Evolutionary conservation across 2,113 vertebrate genomes (phyloP).

Genomic region (Pitta sordida): DNA sequence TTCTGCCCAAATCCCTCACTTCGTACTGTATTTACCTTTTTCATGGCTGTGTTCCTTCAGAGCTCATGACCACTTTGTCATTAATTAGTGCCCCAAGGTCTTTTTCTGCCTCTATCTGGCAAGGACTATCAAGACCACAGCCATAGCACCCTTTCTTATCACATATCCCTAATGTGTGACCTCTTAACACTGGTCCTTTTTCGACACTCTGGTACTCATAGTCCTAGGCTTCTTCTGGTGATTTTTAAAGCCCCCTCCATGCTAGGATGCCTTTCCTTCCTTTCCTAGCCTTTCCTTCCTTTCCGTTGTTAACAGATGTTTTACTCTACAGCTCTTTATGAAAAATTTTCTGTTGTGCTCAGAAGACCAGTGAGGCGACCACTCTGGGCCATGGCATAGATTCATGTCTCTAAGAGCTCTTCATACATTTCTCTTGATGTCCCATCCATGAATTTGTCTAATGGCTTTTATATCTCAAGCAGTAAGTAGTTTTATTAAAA

Average conservation of each 20-base stretch:
- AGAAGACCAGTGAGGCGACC: neutral
- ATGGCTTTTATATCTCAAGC: neutral
- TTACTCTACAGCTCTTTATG: neutral
- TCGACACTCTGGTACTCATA: neutral
- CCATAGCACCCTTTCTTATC: neutral
- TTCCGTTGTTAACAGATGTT: neutral
- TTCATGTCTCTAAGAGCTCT: neutral
- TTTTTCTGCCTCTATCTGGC: neutral
- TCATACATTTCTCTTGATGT: neutral
- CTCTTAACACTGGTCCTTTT: neutral
- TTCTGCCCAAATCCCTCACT: neutral
- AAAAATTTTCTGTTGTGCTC: neutral
- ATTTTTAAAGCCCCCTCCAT: neutral
- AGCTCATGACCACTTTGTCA: neutral
- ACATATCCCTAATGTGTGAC: fast-evolving
- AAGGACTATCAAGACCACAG: neutral
- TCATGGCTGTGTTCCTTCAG: neutral
- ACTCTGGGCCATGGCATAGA: neutral
- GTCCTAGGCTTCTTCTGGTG: neutral
- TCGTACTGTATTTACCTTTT: slow-evolving; percentile 8
- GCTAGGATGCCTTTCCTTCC: neutral
- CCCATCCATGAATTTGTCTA: neutral
- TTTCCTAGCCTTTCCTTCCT: no score
- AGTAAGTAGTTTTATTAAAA: neutral
- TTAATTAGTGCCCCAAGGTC: slow-evolving; percentile 6